Conservation (phyloP, 2,888 invertebrate species). For the Drosophila subquinaria region DNA sequence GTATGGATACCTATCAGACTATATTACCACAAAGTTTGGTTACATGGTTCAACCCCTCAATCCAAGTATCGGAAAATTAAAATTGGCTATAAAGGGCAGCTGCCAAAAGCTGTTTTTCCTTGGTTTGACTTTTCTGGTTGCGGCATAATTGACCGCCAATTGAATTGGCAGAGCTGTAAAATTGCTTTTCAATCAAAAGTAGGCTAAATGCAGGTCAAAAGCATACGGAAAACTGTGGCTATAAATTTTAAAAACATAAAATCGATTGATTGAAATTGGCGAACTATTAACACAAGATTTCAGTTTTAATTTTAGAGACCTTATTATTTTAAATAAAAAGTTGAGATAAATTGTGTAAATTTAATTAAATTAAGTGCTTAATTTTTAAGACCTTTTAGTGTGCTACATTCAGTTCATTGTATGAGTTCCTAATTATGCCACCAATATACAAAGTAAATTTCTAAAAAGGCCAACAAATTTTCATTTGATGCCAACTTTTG, state of each 20-base stretch:
- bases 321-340: too few species aligned
- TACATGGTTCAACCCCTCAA: not conserved
- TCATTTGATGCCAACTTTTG: not conserved
- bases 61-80: not conserved
- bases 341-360: too few species aligned
- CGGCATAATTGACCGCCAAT: slow-evolving; percentile 39
- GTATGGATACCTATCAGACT: not conserved
- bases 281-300: too few species aligned
- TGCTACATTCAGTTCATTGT: not conserved
- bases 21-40: not conserved
- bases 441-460: not conserved
- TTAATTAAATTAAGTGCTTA: too few species aligned
- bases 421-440: slow-evolving; percentile 8
- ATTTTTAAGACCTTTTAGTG: slow-evolving; percentile 2
- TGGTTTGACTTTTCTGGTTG: slow-evolving; percentile 8
- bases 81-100: slow-evolving; percentile 27
- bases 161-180: slow-evolving; percentile 16
- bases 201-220: slow-evolving; percentile 37
- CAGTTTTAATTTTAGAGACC: too few species aligned
- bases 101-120: slow-evolving; percentile 41
- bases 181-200: slow-evolving; percentile 33
- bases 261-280: slow-evolving; percentile 11
- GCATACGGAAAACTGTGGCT: slow-evolving; percentile 6
- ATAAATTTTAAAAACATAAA: slow-evolving; percentile 26
- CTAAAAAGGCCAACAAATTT: not conserved